Evolutionary conservation across 2,797 vertebrate species (phyloP).

Genomic region (Myotis myotis): DNA sequence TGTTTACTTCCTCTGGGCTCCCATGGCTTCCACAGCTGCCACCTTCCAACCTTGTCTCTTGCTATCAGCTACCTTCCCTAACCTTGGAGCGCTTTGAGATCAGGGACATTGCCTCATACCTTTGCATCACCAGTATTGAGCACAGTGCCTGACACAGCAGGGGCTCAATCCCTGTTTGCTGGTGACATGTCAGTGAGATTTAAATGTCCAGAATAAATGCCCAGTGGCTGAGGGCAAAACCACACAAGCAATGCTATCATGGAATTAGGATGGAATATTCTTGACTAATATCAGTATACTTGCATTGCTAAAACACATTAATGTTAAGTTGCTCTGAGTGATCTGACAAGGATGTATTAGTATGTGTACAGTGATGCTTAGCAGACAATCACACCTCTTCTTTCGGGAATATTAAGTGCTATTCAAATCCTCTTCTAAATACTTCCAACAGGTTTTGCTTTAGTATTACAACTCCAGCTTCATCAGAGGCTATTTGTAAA

Average conservation of each 20-base stretch:
- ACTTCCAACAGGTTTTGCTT: background rate
- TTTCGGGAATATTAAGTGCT: background rate
- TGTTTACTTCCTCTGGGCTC: background rate
- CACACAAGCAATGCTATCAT: background rate
- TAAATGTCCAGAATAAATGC: slow-evolving; percentile 3
- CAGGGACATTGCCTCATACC: background rate
- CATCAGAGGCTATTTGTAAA: background rate
- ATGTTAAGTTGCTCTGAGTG: slow-evolving; percentile 12
- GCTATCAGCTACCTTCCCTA: background rate
- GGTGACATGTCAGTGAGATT: background rate
- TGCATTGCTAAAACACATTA: background rate
- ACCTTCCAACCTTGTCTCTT: background rate
- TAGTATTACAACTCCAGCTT: background rate
- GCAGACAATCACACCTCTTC: background rate
- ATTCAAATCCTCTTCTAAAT: background rate
- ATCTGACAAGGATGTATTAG: background rate
- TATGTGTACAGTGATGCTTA: background rate
- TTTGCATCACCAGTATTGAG: background rate
- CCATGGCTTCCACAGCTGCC: background rate
- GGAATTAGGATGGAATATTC: slow-evolving; percentile 27
- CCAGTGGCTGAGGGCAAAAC: background rate
- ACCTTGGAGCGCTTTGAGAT: background rate
- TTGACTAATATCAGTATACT: background rate
- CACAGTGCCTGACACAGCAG: background rate
- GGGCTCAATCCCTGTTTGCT: background rate